phyloP scores from a whole-genome alignment of 2,797 vertebrate genomes.

The Chelmon rostratus region DNA sequence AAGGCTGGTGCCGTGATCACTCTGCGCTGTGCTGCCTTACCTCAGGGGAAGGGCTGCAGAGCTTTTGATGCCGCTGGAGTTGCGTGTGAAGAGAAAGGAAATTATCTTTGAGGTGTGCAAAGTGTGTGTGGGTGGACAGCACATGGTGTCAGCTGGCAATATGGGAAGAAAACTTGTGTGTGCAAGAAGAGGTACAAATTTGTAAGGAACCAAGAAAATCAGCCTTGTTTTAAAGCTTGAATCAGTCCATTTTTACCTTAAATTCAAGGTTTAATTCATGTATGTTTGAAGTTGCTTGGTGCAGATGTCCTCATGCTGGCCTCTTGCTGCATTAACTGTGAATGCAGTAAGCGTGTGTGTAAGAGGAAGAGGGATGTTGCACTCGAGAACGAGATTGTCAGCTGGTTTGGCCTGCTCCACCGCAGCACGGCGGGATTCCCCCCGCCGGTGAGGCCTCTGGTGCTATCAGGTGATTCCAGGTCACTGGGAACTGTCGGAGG shows the following conservation, averaged over 20 bases:
- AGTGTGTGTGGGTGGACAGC: conserved; percentile 40
- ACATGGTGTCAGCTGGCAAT: conserved; percentile 12
- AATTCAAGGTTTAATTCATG: not conserved
- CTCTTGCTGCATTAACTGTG: not conserved
- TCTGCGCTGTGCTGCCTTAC: conserved; percentile 5
- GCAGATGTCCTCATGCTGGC: not conserved
- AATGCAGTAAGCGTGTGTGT: too few relatives aligned
- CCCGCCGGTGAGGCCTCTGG: conserved; percentile 18
- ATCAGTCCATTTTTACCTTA: not conserved
- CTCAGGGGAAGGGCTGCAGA: conserved; percentile 11
- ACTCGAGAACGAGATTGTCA: not conserved
- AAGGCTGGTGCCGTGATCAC: conserved; percentile 21
- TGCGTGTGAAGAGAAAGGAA: conserved; percentile 4
- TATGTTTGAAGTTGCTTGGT: too few relatives aligned
- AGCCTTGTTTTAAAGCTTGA: not conserved
- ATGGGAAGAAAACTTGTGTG: not conserved
- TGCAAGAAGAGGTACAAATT: not conserved
- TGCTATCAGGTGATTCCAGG: conserved; percentile 66
- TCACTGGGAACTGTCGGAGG: conserved; percentile 61
- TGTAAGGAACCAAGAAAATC: not conserved
- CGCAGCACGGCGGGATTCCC: conserved; percentile 29
- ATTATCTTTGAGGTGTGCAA: conserved; percentile 19
- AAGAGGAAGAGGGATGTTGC: too few relatives aligned
- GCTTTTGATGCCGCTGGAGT: conserved; percentile 22
- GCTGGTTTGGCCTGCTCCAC: conserved; percentile 26